These are phyloP conservation scores for Macroramphosus scolopax DNA, from an alignment of 2,797 vertebrate species.

Conservation along the genomic window DNA sequence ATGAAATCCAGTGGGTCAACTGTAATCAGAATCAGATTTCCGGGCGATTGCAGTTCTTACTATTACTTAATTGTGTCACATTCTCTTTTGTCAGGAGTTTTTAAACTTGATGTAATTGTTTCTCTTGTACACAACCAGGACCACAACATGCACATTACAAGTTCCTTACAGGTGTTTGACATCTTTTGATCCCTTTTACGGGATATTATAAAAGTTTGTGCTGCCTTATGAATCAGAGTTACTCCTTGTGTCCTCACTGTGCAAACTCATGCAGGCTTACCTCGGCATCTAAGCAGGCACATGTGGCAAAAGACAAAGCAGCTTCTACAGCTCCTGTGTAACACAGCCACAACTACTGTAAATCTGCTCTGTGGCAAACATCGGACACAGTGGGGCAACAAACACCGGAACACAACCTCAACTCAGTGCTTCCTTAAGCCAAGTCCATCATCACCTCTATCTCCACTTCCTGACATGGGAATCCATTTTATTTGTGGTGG, in stretches of 20 bases:
- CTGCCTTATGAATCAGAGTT: conserved; percentile 60
- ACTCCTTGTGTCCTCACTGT: conserved; percentile 77
- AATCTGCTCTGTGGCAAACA: conserved; percentile 59
- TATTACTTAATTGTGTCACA: no score
- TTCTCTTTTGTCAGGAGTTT: no score
- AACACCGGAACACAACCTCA: conserved; percentile 74
- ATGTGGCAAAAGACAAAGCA: conserved; percentile 34
- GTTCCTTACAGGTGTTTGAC: conserved; percentile 31
- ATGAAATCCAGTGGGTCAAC: no score
- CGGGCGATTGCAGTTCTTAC: no score
- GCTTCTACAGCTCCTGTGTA: conserved; percentile 53
- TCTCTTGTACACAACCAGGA: conserved; percentile 20
- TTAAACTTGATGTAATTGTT: conserved; percentile 15
- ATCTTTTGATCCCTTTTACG: conserved; percentile 5
- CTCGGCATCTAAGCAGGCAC: conserved; percentile 62
- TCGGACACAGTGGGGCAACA: conserved; percentile 74
- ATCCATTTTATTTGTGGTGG: conserved; percentile 60
- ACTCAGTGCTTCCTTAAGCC: conserved; percentile 63
- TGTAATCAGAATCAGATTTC: no score
- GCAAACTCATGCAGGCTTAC: conserved; percentile 64
- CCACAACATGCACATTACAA: conserved; percentile 32
- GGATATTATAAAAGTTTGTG: conserved; percentile 28
- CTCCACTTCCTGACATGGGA: conserved; percentile 63
- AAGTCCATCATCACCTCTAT: conserved; percentile 62
- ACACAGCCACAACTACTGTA: conserved; percentile 58